A percentile compares a stretch with the other conserved stretches of the same genome.
Conservation (phyloP, 2,888 invertebrate species). For the Eupithecia inturbata region DNA sequence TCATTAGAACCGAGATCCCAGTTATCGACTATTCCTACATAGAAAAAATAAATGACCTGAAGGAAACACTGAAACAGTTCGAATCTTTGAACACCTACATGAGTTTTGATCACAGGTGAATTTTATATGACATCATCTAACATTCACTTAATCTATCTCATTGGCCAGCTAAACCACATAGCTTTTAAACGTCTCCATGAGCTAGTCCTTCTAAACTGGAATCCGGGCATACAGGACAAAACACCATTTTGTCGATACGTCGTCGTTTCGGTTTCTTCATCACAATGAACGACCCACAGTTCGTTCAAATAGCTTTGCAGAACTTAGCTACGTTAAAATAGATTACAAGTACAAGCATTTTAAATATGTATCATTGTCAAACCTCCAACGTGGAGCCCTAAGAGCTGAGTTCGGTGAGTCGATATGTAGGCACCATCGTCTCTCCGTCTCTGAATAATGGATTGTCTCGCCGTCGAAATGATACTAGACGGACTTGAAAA, state of each 20-base stretch:
- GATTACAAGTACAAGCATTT: not conserved
- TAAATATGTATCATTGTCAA: not conserved
- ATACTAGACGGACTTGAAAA: not conserved
- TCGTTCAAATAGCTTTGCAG: not conserved
- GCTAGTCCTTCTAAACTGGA: not conserved
- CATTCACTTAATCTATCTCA: not conserved
- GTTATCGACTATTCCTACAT: conserved; percentile 82
- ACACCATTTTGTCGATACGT: not conserved
- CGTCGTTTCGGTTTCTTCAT: not conserved
- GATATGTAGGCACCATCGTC: not conserved
- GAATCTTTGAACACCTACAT: conserved; percentile 85
- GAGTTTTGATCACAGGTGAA: conserved; percentile 87
- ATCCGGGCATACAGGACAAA: not conserved
- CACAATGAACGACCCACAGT: too few species aligned
- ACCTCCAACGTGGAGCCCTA: too few species aligned
- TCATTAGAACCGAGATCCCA: conserved; percentile 70
- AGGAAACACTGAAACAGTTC: conserved; percentile 86
- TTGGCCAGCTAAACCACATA: not conserved
- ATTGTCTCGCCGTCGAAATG: not conserved
- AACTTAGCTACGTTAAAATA: not conserved
- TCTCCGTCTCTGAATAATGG: not conserved
- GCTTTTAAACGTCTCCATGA: too few species aligned
- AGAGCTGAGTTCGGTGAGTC: too few species aligned
- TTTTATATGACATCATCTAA: not conserved
- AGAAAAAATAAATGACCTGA: conserved; percentile 85